phyloP scores from a whole-genome alignment of 2,113 vertebrate genomes.

The Fulica atra region DNA sequence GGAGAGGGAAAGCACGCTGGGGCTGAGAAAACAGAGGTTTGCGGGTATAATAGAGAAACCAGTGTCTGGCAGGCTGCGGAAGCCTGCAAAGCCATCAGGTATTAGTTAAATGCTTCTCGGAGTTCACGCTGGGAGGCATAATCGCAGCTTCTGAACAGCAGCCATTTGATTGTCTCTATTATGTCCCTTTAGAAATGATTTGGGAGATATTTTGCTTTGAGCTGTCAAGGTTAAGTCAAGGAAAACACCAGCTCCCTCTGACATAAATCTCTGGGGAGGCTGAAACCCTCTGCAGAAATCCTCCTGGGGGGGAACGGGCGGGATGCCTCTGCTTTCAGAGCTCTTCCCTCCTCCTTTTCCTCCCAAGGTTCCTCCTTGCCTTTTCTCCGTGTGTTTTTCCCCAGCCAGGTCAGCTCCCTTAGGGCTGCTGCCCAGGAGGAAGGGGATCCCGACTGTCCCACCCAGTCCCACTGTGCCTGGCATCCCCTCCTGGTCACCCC shows the following conservation, averaged over 20 bases:
- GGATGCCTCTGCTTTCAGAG: background rate
- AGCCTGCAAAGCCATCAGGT: slow-evolving; percentile 55
- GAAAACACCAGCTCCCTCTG: background rate
- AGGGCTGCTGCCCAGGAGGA: background rate
- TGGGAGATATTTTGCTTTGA: slow-evolving; percentile 16
- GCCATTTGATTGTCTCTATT: slow-evolving; percentile 62
- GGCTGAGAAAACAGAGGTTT: slow-evolving; percentile 45
- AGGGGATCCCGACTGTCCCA: rapidly evolving
- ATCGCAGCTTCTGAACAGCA: slow-evolving; percentile 54
- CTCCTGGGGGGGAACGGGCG: background rate
- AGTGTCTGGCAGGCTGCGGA: background rate
- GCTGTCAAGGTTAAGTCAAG: slow-evolving; percentile 58
- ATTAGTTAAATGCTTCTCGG: slow-evolving; percentile 55
- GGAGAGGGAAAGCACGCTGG: slow-evolving; percentile 52
- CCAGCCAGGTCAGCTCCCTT: background rate
- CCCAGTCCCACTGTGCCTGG: rapidly evolving
- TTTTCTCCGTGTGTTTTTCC: background rate
- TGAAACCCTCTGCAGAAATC: background rate
- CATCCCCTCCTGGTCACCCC: background rate
- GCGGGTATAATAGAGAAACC: slow-evolving; percentile 24
- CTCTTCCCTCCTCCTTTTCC: background rate
- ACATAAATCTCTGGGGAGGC: background rate
- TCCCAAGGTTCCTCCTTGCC: background rate
- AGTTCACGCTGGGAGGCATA: slow-evolving; percentile 59
- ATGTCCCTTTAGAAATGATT: slow-evolving; percentile 43